Percentiles rank a stretch among this genome's conserved stretches.
These are phyloP conservation scores for Eleutherodactylus coqui DNA, from an alignment of 2,797 vertebrate genomes.

Conservation along the genomic window DNA sequence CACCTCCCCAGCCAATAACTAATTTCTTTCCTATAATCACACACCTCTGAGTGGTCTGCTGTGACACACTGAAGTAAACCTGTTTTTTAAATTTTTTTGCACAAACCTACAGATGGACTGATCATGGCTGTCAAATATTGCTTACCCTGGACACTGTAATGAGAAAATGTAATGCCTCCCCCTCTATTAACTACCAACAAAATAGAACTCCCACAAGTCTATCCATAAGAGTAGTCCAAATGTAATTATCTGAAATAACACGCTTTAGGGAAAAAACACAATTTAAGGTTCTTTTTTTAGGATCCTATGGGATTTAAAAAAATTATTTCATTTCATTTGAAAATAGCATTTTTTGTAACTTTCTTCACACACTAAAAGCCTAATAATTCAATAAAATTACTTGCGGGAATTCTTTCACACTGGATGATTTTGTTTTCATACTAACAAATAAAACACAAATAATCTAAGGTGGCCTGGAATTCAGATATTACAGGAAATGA, in stretches of 20 bases:
- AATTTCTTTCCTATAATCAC: no score
- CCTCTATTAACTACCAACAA: no score
- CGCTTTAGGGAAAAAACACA: not conserved
- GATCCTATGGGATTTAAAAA: not conserved
- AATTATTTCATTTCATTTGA: not conserved
- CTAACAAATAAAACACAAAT: not conserved
- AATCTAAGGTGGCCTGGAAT: conserved; percentile 59
- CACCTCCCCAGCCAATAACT: no score
- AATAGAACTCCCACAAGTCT: no score
- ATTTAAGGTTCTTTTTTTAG: not conserved
- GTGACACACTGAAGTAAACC: no score
- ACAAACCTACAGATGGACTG: no score
- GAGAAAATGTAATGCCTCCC: no score
- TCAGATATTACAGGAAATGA: conserved; percentile 65
- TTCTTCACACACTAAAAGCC: not conserved
- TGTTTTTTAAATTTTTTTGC: no score
- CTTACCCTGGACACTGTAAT: no score
- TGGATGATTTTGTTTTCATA: not conserved
- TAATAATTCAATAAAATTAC: not conserved
- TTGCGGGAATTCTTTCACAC: not conserved
- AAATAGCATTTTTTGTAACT: not conserved
- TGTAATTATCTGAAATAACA: not conserved
- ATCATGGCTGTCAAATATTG: no score
- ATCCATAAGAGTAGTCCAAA: not conserved
- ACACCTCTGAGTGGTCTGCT: no score